Evolutionary conservation across 2,888 invertebrate genomes (phyloP).

Genomic region (Heliconius ethilla): DNA sequence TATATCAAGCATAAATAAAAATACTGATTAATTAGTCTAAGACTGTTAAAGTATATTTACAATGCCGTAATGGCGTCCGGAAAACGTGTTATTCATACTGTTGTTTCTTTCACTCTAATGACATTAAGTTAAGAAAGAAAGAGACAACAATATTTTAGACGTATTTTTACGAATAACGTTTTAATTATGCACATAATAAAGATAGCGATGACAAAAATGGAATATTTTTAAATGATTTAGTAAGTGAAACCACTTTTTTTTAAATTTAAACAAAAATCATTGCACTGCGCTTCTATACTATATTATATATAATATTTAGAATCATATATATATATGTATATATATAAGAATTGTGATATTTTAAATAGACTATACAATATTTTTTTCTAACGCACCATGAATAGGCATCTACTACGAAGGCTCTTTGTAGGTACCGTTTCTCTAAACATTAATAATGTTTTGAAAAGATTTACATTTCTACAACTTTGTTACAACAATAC

Average conservation of each 20-base stretch:
- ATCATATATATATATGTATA: conserved; percentile 37
- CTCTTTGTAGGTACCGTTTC: conserved; percentile 68
- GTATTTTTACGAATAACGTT: background rate
- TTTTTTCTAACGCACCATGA: conserved; percentile 67
- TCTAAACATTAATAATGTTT: conserved; percentile 33
- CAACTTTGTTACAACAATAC: conserved; percentile 29
- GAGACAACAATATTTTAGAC: conserved; percentile 14
- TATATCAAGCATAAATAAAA: conserved; percentile 79
- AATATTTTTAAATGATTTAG: conserved; percentile 7
- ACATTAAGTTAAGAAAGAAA: background rate
- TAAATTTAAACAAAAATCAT: conserved; percentile 40
- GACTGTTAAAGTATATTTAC: conserved; percentile 73
- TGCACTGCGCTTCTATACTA: conserved; percentile 45
- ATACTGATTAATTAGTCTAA: conserved; percentile 78
- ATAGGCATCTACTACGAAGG: conserved; percentile 68
- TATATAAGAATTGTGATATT: conserved; percentile 18
- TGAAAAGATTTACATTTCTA: conserved; percentile 36
- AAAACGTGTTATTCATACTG: background rate
- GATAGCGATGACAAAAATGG: conserved; percentile 31
- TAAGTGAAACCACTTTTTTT: background rate
- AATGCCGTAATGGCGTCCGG: conserved; percentile 56
- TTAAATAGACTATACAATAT: conserved; percentile 41
- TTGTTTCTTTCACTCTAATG: conserved; percentile 1
- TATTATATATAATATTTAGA: conserved; percentile 22
- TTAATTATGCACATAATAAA: conserved; percentile 21